Evolutionary conservation across 2,888 invertebrate species (phyloP).

Genomic region (Pecten maximus): DNA sequence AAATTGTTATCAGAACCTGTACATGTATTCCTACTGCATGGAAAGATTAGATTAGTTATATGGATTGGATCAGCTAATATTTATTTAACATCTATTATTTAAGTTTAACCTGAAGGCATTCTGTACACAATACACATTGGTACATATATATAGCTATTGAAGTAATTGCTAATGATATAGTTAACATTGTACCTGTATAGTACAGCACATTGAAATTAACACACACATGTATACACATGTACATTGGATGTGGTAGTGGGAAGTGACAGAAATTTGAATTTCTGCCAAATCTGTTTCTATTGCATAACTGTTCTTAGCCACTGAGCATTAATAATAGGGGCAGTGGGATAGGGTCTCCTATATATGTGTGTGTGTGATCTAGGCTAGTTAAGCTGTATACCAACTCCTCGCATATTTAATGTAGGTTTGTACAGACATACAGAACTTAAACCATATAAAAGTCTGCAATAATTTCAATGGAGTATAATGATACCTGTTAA

Average conservation of each 20-base stretch:
- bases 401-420: no score
- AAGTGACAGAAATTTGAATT: slow-evolving; percentile 11
- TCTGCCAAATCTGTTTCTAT: slow-evolving; percentile 14
- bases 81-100: not conserved
- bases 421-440: no score
- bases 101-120: not conserved
- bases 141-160: not conserved
- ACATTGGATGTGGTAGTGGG: not conserved
- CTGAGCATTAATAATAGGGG: slow-evolving; percentile 31
- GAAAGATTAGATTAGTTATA: no score
- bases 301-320: slow-evolving; percentile 35
- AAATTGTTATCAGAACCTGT: not conserved
- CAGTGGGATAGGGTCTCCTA: not conserved
- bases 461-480: no score
- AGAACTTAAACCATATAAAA: no score
- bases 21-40: not conserved
- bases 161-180: not conserved
- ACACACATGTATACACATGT: slow-evolving; percentile 16
- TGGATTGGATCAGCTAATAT: not conserved
- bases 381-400: no score
- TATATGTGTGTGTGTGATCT: slow-evolving; percentile 21
- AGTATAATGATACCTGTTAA: no score
- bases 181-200: not conserved
- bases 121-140: not conserved
- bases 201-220: not conserved